Conservation (phyloP, 2,113 vertebrate genomes). For the Nanorana parkeri region DNA sequence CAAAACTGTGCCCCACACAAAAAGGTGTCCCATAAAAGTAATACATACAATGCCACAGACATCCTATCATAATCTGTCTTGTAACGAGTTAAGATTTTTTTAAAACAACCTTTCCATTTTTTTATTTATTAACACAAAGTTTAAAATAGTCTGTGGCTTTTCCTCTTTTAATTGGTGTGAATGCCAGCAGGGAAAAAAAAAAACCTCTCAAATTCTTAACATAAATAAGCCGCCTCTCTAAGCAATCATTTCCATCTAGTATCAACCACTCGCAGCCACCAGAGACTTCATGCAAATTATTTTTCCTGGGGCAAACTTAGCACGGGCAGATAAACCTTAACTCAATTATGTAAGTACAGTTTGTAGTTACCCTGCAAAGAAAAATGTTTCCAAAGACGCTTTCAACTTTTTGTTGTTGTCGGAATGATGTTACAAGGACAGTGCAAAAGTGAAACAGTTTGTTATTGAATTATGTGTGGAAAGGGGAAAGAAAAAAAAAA, state of each 20-base stretch:
- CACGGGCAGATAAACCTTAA: constrained; percentile 23
- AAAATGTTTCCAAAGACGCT: background rate
- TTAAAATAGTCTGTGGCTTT: constrained; percentile 2
- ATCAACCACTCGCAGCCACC: constrained; percentile 2
- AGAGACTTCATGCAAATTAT: constrained; percentile 38
- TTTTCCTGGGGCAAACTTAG: constrained; percentile 32
- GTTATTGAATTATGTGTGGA: background rate
- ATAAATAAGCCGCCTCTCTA: constrained; percentile 19
- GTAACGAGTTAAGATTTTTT: background rate
- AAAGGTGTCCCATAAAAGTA: too few species aligned
- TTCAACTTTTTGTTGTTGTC: background rate
- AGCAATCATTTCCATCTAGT: constrained; percentile 5
- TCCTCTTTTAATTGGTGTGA: constrained; percentile 40
- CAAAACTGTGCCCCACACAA: too few species aligned
- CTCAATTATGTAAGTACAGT: constrained; percentile 14
- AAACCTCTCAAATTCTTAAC: background rate
- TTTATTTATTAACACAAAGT: constrained; percentile 1
- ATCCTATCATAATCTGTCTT: background rate
- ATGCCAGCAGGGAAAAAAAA: background rate
- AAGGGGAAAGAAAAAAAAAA: background rate
- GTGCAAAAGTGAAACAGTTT: too few species aligned
- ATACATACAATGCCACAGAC: too few species aligned
- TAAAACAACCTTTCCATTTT: background rate
- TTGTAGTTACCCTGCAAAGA: background rate
- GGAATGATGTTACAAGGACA: background rate